Evolutionary conservation across 2,797 vertebrate species (phyloP).

Genomic region (Chaenodraco wilsoni): DNA sequence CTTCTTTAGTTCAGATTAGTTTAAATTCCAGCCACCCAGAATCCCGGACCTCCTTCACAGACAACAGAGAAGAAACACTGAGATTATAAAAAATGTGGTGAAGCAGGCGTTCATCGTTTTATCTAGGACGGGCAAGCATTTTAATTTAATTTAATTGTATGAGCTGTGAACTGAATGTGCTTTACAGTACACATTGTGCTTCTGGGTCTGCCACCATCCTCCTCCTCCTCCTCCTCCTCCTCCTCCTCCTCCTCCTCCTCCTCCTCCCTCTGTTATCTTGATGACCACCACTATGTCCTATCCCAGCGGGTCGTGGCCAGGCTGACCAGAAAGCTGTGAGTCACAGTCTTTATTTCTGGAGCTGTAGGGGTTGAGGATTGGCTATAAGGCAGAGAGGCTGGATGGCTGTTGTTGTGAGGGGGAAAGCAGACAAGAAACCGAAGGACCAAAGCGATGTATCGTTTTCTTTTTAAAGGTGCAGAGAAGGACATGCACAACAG

Average conservation of each 20-base stretch:
- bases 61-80: slow-evolving; percentile 2
- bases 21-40: too few species aligned
- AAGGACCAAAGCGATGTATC: fast-evolving
- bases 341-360: slow-evolving; percentile 46
- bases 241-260: background rate
- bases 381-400: slow-evolving; percentile 29
- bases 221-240: background rate
- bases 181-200: slow-evolving; percentile 14
- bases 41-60: background rate
- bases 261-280: too few species aligned
- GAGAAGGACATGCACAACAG: slow-evolving; percentile 22
- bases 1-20: slow-evolving; percentile 21
- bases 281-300: slow-evolving; percentile 33
- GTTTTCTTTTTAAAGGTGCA: slow-evolving; percentile 7
- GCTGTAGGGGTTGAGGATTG: slow-evolving; percentile 24
- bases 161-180: slow-evolving; percentile 30
- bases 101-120: slow-evolving; percentile 20
- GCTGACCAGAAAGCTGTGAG: slow-evolving; percentile 51
- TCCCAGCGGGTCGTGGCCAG: slow-evolving; percentile 41
- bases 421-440: slow-evolving; percentile 3
- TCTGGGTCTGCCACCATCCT: background rate
- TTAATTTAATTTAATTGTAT: slow-evolving; percentile 18
- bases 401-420: slow-evolving; percentile 7
- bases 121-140: slow-evolving; percentile 7
- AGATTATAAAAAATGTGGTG: slow-evolving; percentile 25